Conservation (phyloP, 1,140 invertebrate genomes). For the Drosophila aff. region DNA sequence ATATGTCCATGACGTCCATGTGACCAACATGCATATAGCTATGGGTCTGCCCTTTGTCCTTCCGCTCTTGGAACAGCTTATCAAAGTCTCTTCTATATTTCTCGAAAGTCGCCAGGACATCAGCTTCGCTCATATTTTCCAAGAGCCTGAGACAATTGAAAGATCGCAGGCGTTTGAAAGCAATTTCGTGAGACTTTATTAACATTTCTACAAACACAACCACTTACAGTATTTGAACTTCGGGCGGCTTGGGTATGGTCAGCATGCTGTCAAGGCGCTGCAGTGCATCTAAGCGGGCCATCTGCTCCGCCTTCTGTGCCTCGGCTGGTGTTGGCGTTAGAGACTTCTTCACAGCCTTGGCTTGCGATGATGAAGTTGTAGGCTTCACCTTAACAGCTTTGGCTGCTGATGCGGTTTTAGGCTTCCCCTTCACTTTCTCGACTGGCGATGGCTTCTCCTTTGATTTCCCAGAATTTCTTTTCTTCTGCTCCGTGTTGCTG, state of each 20-base stretch:
- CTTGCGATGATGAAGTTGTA: background rate
- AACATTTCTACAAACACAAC: background rate
- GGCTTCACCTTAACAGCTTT: background rate
- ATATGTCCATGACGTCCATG: slow-evolving; percentile 57
- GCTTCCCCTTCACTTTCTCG: slow-evolving; percentile 1
- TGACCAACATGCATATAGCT: slow-evolving; percentile 59
- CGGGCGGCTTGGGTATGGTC: slow-evolving; percentile 27
- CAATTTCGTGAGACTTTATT: slow-evolving; percentile 22
- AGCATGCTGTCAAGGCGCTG: slow-evolving; percentile 45
- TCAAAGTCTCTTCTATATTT: slow-evolving; percentile 56
- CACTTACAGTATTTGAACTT: slow-evolving; percentile 70
- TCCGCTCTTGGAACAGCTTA: slow-evolving; percentile 45
- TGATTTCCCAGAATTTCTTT: background rate
- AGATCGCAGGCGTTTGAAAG: slow-evolving; percentile 15
- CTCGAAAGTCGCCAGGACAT: slow-evolving; percentile 62
- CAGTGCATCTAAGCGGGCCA: slow-evolving; percentile 18
- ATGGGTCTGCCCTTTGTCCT: slow-evolving; percentile 41
- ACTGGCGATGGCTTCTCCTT: background rate
- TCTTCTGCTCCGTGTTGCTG: slow-evolving; percentile 1
- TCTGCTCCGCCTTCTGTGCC: slow-evolving; percentile 6
- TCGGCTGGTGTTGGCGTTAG: background rate
- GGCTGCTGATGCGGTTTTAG: background rate
- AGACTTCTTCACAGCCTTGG: background rate
- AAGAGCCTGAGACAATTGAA: slow-evolving; percentile 50
- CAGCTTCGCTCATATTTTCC: slow-evolving; percentile 42